A percentile compares a stretch with the other conserved stretches of the same genome.
Evolutionary conservation across 2,797 vertebrate species (phyloP).

Genomic region (Chloroceryle inda): DNA sequence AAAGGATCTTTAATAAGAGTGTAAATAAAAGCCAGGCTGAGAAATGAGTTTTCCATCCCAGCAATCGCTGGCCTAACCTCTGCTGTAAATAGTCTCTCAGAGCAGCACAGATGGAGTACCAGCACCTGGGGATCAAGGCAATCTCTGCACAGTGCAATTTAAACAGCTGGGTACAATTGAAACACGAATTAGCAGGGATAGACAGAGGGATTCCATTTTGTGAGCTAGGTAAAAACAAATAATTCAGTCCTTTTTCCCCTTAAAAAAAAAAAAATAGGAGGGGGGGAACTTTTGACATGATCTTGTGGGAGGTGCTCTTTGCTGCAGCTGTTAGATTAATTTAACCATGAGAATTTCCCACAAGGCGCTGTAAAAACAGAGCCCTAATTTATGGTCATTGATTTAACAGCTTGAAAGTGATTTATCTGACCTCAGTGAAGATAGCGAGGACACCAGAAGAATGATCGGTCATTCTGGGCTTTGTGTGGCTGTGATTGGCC

Average conservation of each 20-base stretch:
- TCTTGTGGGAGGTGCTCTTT: slow-evolving; percentile 58
- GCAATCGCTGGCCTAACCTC: slow-evolving; percentile 79
- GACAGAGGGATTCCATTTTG: slow-evolving; percentile 32
- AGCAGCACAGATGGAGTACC: slow-evolving; percentile 79
- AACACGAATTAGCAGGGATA: slow-evolving; percentile 58
- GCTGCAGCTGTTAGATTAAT: slow-evolving; percentile 77
- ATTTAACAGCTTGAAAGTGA: slow-evolving; percentile 82
- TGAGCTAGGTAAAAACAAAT: slow-evolving; percentile 51
- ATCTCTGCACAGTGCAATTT: slow-evolving; percentile 67
- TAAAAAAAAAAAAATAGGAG: neutral
- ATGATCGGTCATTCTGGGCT: slow-evolving; percentile 69
- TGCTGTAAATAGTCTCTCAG: slow-evolving; percentile 76
- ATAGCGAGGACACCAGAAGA: slow-evolving; percentile 78
- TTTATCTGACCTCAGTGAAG: slow-evolving; percentile 83
- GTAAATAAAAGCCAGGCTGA: slow-evolving; percentile 83
- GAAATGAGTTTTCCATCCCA: slow-evolving; percentile 84
- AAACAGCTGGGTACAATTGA: slow-evolving; percentile 77
- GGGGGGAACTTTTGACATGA: slow-evolving; percentile 32
- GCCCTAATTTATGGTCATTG: slow-evolving; percentile 82
- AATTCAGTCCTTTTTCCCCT: neutral
- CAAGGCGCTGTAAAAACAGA: slow-evolving; percentile 65
- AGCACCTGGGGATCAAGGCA: slow-evolving; percentile 77
- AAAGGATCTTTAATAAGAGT: slow-evolving; percentile 83
- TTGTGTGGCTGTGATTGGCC: slow-evolving; percentile 71
- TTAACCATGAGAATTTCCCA: slow-evolving; percentile 75